Base-by-base conservation (phyloP, 2,113 vertebrate genomes). In the Cisticola juncidis region DNA sequence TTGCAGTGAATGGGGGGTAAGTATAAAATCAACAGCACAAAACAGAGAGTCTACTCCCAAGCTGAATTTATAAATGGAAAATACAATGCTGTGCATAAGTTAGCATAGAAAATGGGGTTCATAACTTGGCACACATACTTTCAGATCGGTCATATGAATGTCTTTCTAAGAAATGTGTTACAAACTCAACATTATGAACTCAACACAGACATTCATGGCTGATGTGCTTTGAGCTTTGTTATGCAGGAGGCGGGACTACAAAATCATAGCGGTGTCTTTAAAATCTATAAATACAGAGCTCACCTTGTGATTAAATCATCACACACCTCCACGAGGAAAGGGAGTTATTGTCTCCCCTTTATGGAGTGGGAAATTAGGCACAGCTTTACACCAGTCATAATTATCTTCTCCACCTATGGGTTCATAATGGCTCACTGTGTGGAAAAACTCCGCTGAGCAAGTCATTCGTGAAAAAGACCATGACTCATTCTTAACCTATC, bases 401-500 rank as follows among this genome's bases (percentile, higher is more conserved):
- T 96, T 97, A 88, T 70, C 82, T 90, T 90, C 76, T 88, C 90
- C 64, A 95, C 80, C 76, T 94, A 94, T 88, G 86, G 90, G 64
- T 81, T 95, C 68, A 15, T 80, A 93, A 93, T 92, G 79, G 54
- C n/a, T 92, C 71, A 33, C 88, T 44, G 88, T n/a, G 79, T 66
- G 68, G 92, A 93, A 95, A 90, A 88, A 77, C 58, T 88, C 66
- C 0, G 0, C 79, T 83, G 50, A 22, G 50, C 31, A 0, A 83
- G 22, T 73, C 84, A 94, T 93, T 92, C 2, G 26, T 45, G 58
- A 90, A 93, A 95, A 93, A 68, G 53, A 89, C 83, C 81, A 57
- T 95, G 94, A 95, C 54, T 97, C 86, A 95, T 77, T 93, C 94
- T 93, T 88, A 93, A 86, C 86, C 80, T 93, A 77, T 66, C 58